A percentile compares a stretch with the other conserved stretches of the same genome.
Evolutionary conservation across 2,113 vertebrate species (phyloP).

Genomic region (Pteruthius melanotis): DNA sequence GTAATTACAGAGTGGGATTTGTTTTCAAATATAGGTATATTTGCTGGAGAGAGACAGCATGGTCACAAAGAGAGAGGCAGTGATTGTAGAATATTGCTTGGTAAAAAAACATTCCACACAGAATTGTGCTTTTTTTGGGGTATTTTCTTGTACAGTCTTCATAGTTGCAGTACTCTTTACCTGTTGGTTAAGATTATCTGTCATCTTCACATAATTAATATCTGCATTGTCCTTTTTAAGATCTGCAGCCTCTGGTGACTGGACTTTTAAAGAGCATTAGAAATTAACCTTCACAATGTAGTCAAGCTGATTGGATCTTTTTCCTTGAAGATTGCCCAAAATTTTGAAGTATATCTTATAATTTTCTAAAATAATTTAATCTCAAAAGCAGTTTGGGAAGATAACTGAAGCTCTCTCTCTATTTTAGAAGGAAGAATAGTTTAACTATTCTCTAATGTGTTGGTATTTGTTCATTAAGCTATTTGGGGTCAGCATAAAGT

Average conservation of each 20-base stretch:
- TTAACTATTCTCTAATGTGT: background rate
- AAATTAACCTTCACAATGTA: background rate
- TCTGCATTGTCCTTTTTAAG: background rate
- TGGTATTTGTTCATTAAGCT: background rate
- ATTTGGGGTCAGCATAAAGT: background rate
- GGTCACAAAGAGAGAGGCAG: background rate
- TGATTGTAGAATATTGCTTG: background rate
- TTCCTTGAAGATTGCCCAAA: background rate
- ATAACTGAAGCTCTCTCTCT: background rate
- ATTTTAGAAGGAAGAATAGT: background rate
- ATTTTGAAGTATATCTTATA: background rate
- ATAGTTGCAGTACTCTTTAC: background rate
- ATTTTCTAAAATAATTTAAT: background rate
- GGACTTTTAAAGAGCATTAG: background rate
- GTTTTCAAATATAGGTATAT: background rate
- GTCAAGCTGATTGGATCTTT: background rate
- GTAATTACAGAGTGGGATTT: background rate
- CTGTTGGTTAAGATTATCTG: background rate
- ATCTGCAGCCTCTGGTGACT: background rate
- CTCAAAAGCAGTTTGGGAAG: background rate
- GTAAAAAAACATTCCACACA: background rate
- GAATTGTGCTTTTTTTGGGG: background rate
- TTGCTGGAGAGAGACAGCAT: background rate
- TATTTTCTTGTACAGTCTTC: background rate
- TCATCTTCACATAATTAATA: background rate